phyloP scores from a whole-genome alignment of 2,113 vertebrate genomes.

The Platycercus adscitus region DNA sequence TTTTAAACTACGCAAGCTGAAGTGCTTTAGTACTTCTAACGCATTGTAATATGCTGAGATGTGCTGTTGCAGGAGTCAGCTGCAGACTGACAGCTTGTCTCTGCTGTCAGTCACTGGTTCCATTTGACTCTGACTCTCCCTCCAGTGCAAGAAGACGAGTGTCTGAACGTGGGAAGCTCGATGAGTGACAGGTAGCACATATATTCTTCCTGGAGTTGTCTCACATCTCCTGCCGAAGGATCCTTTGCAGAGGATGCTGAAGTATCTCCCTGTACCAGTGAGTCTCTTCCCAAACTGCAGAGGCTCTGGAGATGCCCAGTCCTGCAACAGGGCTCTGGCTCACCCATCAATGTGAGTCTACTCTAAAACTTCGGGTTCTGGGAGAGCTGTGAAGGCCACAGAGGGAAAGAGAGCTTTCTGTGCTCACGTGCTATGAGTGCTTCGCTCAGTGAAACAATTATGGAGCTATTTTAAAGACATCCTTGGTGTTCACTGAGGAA shows the following conservation, averaged over 20 bases:
- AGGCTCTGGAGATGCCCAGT: not conserved
- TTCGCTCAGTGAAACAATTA: not conserved
- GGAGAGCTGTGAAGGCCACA: not conserved
- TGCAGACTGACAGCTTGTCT: not conserved
- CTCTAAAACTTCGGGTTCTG: not conserved
- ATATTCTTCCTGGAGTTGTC: not conserved
- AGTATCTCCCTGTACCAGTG: not conserved
- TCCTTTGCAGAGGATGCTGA: not conserved
- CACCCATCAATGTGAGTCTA: not conserved
- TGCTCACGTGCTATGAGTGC: rapidly evolving
- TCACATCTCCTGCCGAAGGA: not conserved
- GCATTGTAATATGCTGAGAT: not conserved
- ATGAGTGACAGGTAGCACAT: not conserved
- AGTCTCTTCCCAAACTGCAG: not conserved
- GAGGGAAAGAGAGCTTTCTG: not conserved
- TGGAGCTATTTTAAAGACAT: not conserved
- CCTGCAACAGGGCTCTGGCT: not conserved
- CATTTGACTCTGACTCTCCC: not conserved
- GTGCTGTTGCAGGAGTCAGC: not conserved
- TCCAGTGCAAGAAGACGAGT: not conserved
- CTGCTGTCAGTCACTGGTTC: not conserved
- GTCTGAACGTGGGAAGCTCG: rapidly evolving
- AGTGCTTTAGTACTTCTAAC: not conserved
- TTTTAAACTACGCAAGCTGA: not conserved
- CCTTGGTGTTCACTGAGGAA: not conserved